Percentiles rank a stretch among this genome's conserved stretches.
These are phyloP conservation scores for Steatocranus sp. DNA, from an alignment of 2,797 vertebrate species.

Conservation along the genomic window DNA sequence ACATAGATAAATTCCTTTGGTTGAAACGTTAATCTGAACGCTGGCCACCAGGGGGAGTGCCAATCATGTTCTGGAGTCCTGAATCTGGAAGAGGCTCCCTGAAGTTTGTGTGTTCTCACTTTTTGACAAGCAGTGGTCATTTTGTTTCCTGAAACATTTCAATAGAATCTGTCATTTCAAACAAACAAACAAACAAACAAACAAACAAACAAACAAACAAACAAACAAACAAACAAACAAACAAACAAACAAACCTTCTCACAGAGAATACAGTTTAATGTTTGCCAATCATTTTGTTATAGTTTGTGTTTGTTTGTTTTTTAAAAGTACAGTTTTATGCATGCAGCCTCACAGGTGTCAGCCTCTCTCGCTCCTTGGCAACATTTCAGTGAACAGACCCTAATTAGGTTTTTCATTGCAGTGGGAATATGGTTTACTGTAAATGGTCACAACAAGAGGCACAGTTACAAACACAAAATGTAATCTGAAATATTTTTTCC, in stretches of 20 bases:
- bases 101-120: neutral
- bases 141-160: neutral
- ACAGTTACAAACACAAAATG: neutral
- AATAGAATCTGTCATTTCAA: neutral
- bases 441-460: neutral
- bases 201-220: neutral
- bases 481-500: neutral
- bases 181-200: neutral
- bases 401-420: neutral
- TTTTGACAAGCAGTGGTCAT: neutral
- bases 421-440: neutral
- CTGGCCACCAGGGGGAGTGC: neutral
- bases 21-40: neutral
- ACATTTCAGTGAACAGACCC: neutral
- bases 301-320: neutral
- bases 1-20: neutral
- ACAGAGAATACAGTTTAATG: neutral
- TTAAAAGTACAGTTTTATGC: neutral
- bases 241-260: neutral
- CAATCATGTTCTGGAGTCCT: neutral
- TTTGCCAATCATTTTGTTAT: neutral
- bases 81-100: neutral
- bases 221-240: neutral
- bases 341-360: neutral
- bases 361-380: neutral